These are phyloP conservation scores for Mus spicilegus DNA, from an alignment of 2,113 vertebrate genomes.

Conservation along the genomic window DNA sequence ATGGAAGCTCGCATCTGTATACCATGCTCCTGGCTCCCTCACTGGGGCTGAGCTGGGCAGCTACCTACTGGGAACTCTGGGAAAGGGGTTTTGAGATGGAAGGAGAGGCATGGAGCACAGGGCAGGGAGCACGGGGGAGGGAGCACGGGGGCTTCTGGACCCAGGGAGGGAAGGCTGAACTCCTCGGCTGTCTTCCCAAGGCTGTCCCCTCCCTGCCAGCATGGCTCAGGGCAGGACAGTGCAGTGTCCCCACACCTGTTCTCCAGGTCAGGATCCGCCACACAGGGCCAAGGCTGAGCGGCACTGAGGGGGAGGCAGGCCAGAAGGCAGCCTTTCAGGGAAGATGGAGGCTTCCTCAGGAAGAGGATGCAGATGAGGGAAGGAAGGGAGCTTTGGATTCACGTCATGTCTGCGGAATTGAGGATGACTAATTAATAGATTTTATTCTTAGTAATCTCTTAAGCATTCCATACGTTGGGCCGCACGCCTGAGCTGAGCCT, in stretches of 20 bases:
- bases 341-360: constrained; percentile 51
- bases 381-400: constrained; percentile 77
- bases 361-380: constrained; percentile 49
- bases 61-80: background rate
- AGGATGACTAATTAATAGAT: constrained; percentile 85
- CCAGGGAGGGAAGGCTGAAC: constrained; percentile 84
- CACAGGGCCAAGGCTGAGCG: background rate
- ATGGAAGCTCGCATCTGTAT: background rate
- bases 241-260: background rate
- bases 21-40: background rate
- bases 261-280: background rate
- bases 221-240: background rate
- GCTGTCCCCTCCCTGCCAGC: background rate
- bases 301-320: background rate
- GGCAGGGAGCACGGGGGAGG: constrained; percentile 85
- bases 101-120: background rate
- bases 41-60: background rate
- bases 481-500: constrained; percentile 74
- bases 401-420: constrained; percentile 77
- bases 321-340: background rate
- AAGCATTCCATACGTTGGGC: constrained; percentile 83
- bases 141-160: constrained; percentile 84
- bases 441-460: constrained; percentile 85
- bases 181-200: background rate
- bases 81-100: background rate